phyloP scores from a whole-genome alignment of 1,140 invertebrate species.

The Trinorchestia longiramus region DNA sequence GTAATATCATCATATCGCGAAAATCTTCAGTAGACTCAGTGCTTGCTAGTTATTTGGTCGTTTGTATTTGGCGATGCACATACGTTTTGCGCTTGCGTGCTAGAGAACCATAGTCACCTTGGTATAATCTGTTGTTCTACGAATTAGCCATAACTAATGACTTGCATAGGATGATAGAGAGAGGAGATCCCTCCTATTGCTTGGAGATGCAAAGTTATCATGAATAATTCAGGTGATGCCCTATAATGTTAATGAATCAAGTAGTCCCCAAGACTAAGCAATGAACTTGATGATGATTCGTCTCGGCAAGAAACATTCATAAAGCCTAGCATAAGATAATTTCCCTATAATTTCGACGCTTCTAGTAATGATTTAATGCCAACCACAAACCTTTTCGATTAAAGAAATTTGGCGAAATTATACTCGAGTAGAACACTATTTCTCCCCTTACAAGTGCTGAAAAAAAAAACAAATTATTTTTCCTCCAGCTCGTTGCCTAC shows the following conservation, averaged over 20 bases:
- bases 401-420: background rate
- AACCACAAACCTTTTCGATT: background rate
- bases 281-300: background rate
- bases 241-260: background rate
- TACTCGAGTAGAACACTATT: background rate
- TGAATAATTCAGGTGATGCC: slow-evolving; percentile 27
- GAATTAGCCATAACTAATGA: background rate
- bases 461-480: background rate
- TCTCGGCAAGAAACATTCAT: background rate
- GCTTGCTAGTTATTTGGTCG: background rate
- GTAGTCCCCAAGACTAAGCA: background rate
- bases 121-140: background rate
- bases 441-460: no score
- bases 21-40: background rate
- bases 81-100: background rate
- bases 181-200: background rate
- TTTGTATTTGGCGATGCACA: background rate
- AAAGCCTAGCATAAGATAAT: background rate
- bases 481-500: background rate
- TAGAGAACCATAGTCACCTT: background rate
- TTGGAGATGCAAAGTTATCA: slow-evolving; percentile 14
- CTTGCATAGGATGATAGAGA: slow-evolving; percentile 7
- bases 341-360: background rate
- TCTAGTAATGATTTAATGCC: background rate
- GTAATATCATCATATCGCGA: no score